Evolutionary conservation across 2,797 vertebrate genomes (phyloP), one percentile per base, ranked within the genome.

Genomic region (Alexandromys oeconomus): DNA sequence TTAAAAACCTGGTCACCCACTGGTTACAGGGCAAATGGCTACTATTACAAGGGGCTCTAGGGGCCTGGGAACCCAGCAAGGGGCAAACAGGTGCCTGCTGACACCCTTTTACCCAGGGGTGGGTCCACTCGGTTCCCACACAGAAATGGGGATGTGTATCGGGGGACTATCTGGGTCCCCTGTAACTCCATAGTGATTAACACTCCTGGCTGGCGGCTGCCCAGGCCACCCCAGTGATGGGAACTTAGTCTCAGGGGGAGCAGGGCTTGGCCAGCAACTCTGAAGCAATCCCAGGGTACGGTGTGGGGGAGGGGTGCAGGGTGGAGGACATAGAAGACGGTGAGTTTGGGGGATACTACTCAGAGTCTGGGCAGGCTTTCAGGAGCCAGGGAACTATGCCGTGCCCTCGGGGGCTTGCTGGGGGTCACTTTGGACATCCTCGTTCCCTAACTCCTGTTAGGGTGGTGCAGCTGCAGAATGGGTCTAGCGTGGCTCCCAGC

Each of bases 1-100:
- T 97, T 97, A 97, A 97, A 97, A 97, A 89, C 73, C 81, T 57
- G 94, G 63, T 96, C 95, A 96, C 97, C 97, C 87, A 97, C 97
- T 97, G 96, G 81, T 96, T 96, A n/a, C 48, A 89, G 96, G 91
- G 96, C 97, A 98, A 98, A 97, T 85, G 82, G 51, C 71, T 97
- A 93, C 95, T 95, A 76, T 98, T 96, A 96, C 90, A 0, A 91
- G 96, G 96, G 97, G 96, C 96, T 97, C 94, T 19, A 92, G 98
- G 98, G 98, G 98, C 98, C 98, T 98, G 98, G 98, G 98, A 98
- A 98, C 98, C 46, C 98, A 98, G 98, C 96, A n/a, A 97, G 98
- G 96, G 97, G 96, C 78, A 88, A 91, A 93, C 74, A 74, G 84
- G 89, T 3, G 29, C 96, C 96, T 95, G 95, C 97, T 97, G 96